These are phyloP conservation scores for Aphodius sticticus DNA, from an alignment of 2,888 invertebrate species.

Conservation along the genomic window DNA sequence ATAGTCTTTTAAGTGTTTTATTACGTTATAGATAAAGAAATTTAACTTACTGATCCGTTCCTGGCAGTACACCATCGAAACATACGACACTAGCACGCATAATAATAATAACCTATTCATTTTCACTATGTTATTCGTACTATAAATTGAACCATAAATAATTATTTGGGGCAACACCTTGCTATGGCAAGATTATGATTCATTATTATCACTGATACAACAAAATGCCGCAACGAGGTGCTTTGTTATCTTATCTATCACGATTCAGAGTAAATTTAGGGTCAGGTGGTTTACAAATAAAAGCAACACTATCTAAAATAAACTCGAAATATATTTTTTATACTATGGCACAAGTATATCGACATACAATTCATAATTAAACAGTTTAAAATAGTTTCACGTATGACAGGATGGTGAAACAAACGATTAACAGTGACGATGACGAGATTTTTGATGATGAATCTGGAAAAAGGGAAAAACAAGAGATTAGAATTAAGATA, in stretches of 20 bases:
- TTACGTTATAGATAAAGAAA: neutral
- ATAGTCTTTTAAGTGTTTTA: neutral
- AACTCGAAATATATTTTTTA: neutral
- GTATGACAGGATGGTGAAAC: neutral
- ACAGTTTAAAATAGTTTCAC: conserved; percentile 8
- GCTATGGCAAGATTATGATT: neutral
- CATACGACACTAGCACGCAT: neutral
- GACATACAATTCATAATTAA: neutral
- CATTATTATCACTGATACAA: conserved; percentile 11
- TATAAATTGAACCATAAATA: conserved; percentile 6
- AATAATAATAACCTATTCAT: neutral
- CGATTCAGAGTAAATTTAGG: neutral
- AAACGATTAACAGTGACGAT: conserved; percentile 8
- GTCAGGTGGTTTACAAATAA: conserved; percentile 16
- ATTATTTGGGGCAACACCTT: neutral
- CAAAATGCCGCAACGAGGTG: neutral
- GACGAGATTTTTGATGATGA: neutral
- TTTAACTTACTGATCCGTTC: neutral
- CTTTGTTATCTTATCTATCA: conserved; percentile 11
- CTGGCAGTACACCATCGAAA: neutral
- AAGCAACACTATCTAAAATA: conserved; percentile 6
- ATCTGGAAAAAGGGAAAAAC: conserved; percentile 6
- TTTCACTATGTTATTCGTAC: neutral
- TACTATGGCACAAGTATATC: neutral
- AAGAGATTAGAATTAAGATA: conserved; percentile 18